These are phyloP conservation scores for Amyelois transitella DNA, from an alignment of 1,140 invertebrate species.

Conservation along the genomic window DNA sequence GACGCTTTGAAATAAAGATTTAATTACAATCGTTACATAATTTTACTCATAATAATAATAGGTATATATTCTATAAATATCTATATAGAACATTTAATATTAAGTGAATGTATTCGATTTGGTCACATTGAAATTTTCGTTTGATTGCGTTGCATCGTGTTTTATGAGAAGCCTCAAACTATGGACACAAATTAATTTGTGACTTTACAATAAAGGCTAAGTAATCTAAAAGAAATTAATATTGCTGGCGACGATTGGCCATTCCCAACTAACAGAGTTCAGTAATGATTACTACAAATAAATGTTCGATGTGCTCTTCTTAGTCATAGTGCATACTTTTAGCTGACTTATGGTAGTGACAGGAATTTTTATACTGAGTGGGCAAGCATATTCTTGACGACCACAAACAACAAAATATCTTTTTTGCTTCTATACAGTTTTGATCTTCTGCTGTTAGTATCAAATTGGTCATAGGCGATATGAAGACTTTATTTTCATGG, in stretches of 20 bases:
- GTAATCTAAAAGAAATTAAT: slow-evolving; percentile 1
- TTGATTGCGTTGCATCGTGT: slow-evolving; percentile 20
- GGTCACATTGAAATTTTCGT: slow-evolving; percentile 54
- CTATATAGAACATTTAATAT: slow-evolving; percentile 71
- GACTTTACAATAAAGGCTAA: slow-evolving; percentile 11
- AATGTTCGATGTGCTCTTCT: background rate
- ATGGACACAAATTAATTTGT: slow-evolving; percentile 14
- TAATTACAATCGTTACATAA: slow-evolving; percentile 74
- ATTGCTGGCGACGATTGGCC: background rate
- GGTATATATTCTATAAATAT: slow-evolving; percentile 72
- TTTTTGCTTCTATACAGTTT: too few species aligned
- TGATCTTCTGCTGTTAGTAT: too few species aligned
- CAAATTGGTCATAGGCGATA: too few species aligned
- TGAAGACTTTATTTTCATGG: too few species aligned
- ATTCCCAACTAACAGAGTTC: background rate
- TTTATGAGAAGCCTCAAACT: slow-evolving; percentile 35
- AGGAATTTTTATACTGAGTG: too few species aligned
- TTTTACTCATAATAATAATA: slow-evolving; percentile 68
- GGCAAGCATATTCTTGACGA: too few species aligned
- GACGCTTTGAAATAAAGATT: slow-evolving; percentile 66
- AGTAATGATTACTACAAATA: background rate
- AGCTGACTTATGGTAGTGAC: too few species aligned
- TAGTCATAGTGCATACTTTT: background rate
- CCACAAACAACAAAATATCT: too few species aligned
- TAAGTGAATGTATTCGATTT: slow-evolving; percentile 72